Base-by-base conservation (phyloP, 2,113 vertebrate species). In the Petrocephalus zakoni region DNA sequence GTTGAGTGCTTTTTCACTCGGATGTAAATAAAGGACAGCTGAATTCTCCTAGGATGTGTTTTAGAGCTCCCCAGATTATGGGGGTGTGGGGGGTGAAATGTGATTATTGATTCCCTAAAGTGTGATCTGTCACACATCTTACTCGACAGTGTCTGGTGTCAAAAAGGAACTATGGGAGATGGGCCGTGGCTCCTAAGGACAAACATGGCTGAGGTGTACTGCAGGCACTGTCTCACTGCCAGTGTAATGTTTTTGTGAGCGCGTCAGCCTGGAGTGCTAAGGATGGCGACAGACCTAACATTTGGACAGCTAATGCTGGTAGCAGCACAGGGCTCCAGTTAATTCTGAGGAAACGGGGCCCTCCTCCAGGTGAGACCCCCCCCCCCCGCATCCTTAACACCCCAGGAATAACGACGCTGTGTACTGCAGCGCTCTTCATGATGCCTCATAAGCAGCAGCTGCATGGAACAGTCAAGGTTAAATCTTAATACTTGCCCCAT, bases 81-180 rank as follows among this genome's bases (percentile, higher is more conserved):
- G 94, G 94, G 94, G 75, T 88, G 93, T 93, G 56, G 56, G 21
- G n/a, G 61, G n/a, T 29, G 94, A 94, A 95, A 96, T 96, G 94
- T 95, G 95, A 96, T 95, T 96, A 95, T 94, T 92, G 93, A 92
- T 93, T 95, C 95, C 95, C 95, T 92, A 93, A 95, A 95, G 95
- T 95, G 94, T 94, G 93, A 96, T 96, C 95, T 95, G 95, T 96
- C 95, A 96, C 95, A 95, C 95, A 95, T 95, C 95, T 95, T 94
- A 94, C 93, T 96, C 94, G 91, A 92, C 93, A 93, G 94, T 95
- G 95, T 95, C 95, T 96, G 94, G 93, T 95, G 93, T 93, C 93
- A 94, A 94, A 95, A 94, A 61, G 93, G 94, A 94, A 95, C 95
- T 94, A 93, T 93, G 93, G 93, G 94, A 95, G 95, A 96, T 95